A percentile compares a stretch with the other conserved stretches of the same genome.
Conservation (phyloP, 2,797 vertebrate species). For the Bryconaethiops microstoma region DNA sequence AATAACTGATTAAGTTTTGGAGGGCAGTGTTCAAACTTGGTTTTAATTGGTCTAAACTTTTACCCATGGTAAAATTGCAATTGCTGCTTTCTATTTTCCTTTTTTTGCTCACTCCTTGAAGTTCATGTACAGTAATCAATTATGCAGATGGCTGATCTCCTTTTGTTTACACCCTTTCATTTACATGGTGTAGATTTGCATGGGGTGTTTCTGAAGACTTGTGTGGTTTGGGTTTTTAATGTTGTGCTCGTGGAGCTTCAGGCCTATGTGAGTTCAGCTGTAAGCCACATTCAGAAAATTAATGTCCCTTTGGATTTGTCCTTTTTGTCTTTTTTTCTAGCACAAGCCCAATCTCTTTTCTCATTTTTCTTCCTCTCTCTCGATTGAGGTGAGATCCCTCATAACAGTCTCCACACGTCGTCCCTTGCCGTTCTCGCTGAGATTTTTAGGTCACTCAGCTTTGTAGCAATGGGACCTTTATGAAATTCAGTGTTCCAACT, state of each 20-base stretch:
- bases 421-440: conserved; percentile 6
- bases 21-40: no score
- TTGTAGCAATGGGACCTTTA: conserved; percentile 23
- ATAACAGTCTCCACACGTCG: conserved; percentile 2
- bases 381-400: conserved; percentile 4
- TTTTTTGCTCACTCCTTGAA: background rate
- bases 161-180: background rate
- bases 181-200: background rate
- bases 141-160: background rate
- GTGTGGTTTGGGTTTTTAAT: background rate
- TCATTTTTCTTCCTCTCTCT: conserved; percentile 10
- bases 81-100: background rate
- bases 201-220: background rate
- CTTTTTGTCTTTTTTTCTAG: conserved; percentile 9
- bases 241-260: conserved; percentile 17
- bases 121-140: background rate
- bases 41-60: no score
- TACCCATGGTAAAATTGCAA: background rate
- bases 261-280: background rate
- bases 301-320: conserved; percentile 33
- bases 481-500: conserved; percentile 11
- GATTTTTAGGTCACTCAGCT: conserved; percentile 58
- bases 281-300: conserved; percentile 41
- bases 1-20: no score
- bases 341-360: background rate